These are phyloP conservation scores for Apus apus DNA, from an alignment of 2,113 vertebrate genomes.

Conservation along the genomic window DNA sequence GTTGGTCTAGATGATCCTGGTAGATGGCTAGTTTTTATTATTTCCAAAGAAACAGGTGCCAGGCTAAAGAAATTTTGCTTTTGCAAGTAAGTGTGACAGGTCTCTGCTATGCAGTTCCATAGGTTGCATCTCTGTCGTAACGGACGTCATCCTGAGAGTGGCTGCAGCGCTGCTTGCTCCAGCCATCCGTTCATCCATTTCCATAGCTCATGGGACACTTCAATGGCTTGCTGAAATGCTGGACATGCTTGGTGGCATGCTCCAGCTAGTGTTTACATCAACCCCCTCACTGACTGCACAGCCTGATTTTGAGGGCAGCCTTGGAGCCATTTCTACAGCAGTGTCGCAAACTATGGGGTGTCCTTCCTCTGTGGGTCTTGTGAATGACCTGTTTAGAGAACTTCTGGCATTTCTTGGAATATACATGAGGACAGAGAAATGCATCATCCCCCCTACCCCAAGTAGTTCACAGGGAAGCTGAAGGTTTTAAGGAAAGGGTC, in stretches of 20 bases:
- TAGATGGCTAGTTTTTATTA: not conserved
- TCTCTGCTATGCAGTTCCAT: not conserved
- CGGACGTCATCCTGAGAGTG: not conserved
- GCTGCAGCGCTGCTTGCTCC: not conserved
- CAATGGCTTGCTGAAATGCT: not conserved
- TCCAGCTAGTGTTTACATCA: not conserved
- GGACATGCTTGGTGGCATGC: not conserved
- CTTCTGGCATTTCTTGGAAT: not conserved
- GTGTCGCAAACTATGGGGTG: not conserved
- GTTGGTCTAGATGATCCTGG: not conserved
- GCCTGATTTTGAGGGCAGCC: not conserved
- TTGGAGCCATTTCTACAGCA: not conserved
- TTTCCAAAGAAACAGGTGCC: not conserved
- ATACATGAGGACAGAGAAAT: not conserved
- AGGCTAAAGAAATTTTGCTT: not conserved
- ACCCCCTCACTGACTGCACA: not conserved
- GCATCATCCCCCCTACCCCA: too few species aligned
- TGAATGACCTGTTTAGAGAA: not conserved
- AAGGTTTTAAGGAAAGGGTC: not conserved
- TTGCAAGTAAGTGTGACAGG: not conserved
- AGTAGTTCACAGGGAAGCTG: not conserved
- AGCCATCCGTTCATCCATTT: not conserved
- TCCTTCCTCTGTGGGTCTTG: not conserved
- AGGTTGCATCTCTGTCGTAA: not conserved
- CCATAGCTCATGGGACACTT: not conserved